Conservation (phyloP, 1,140 invertebrate genomes). For the Whitmania pigra region DNA sequence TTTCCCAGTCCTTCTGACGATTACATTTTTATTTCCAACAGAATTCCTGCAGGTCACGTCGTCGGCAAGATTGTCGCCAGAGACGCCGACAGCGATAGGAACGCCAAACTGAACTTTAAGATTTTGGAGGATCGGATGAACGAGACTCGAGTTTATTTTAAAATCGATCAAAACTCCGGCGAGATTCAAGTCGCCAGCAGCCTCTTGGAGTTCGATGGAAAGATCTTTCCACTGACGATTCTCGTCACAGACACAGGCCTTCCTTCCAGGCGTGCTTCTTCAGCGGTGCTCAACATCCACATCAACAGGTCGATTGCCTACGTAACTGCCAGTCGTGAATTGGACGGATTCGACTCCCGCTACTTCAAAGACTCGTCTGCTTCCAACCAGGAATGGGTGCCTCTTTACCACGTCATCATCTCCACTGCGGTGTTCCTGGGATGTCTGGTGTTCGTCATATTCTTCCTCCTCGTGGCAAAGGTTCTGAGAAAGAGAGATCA, state of each 20-base stretch:
- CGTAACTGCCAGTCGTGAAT: background rate
- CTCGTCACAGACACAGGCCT: conserved; percentile 60
- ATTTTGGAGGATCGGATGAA: conserved; percentile 15
- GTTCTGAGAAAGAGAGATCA: background rate
- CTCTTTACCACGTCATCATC: conserved; percentile 6
- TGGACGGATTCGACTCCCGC: background rate
- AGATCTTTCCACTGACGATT: conserved; percentile 58
- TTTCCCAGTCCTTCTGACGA: conserved; percentile 22
- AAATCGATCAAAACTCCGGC: background rate
- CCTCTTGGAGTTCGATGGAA: background rate
- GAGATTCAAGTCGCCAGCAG: background rate
- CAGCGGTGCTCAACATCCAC: conserved; percentile 45
- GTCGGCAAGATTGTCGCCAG: conserved; percentile 15
- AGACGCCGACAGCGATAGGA: conserved; percentile 18
- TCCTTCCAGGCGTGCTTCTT: conserved; percentile 58
- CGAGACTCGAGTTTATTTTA: conserved; percentile 5
- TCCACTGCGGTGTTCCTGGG: background rate
- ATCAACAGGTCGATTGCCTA: conserved; percentile 11
- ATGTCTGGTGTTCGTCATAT: background rate
- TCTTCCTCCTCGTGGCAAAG: background rate
- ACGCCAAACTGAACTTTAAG: conserved; percentile 16
- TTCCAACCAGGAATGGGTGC: background rate
- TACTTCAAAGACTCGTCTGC: background rate
- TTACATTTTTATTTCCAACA: conserved; percentile 19
- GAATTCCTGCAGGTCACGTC: background rate